phyloP scores from a whole-genome alignment of 2,797 vertebrate genomes.

The Prunella strophiata region DNA sequence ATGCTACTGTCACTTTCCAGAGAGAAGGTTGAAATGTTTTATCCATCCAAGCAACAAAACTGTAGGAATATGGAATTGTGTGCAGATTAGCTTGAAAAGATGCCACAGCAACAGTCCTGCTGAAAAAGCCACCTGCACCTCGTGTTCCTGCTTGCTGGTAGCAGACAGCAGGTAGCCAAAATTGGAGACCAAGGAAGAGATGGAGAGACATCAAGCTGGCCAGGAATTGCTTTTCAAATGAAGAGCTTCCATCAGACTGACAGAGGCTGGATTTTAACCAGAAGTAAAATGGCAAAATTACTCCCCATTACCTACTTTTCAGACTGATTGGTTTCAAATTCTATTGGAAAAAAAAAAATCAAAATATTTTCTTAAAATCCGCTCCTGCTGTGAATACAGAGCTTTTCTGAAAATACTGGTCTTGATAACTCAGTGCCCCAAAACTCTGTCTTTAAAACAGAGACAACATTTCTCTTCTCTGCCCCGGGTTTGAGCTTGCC shows the following conservation, averaged over 20 bases:
- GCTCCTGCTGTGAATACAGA: not conserved
- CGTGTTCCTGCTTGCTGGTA: not conserved
- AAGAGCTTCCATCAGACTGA: not conserved
- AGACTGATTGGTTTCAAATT: not conserved
- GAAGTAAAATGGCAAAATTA: not conserved
- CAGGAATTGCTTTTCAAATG: not conserved
- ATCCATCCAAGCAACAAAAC: not conserved
- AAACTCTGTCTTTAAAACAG: not conserved
- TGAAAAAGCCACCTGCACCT: conserved; percentile 13
- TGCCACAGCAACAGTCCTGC: conserved; percentile 3
- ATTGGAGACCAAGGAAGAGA: not conserved
- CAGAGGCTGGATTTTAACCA: not conserved
- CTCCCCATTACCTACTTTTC: not conserved
- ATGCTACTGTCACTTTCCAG: not conserved
- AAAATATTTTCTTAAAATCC: not conserved
- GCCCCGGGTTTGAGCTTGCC: not conserved
- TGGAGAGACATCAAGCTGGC: not conserved
- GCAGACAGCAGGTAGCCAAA: conserved; percentile 11
- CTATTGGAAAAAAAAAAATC: not conserved
- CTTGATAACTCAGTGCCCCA: not conserved
- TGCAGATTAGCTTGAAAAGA: conserved; percentile 12
- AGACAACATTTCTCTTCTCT: not conserved
- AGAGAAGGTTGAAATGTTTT: conserved; percentile 16
- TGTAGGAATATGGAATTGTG: not conserved
- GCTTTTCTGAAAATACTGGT: not conserved